Percentiles rank a stretch among this genome's conserved stretches.
Conservation (phyloP, 2,797 vertebrate genomes). For the Sebastes steindachneri region DNA sequence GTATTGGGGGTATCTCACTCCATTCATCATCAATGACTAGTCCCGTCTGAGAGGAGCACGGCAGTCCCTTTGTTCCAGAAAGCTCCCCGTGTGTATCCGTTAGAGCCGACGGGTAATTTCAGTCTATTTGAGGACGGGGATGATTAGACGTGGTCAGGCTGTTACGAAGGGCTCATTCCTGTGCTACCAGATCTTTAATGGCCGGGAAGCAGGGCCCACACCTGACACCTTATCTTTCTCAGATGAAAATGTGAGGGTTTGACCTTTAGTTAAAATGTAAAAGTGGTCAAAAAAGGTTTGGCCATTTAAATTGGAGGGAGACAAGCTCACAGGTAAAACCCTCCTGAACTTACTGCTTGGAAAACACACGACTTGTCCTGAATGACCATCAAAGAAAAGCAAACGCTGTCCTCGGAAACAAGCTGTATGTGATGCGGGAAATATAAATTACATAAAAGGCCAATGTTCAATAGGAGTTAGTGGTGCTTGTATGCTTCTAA, state of each 20-base stretch:
- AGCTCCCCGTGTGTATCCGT: conserved; percentile 35
- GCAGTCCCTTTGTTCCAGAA: conserved; percentile 53
- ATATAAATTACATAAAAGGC: background rate
- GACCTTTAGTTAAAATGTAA: conserved; percentile 71
- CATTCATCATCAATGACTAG: conserved; percentile 69
- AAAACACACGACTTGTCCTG: conserved; percentile 21
- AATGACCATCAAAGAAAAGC: background rate
- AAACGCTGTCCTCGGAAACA: conserved; percentile 1
- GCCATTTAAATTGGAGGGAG: conserved; percentile 48
- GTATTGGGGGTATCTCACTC: conserved; percentile 61
- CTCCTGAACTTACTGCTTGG: conserved; percentile 12
- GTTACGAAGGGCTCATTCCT: conserved; percentile 52
- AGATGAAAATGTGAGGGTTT: conserved; percentile 59
- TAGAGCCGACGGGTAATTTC: conserved; percentile 50
- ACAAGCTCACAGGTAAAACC: conserved; percentile 12
- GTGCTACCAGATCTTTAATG: conserved; percentile 62
- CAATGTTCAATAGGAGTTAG: background rate
- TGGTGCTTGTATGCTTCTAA: background rate
- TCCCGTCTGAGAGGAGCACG: conserved; percentile 38
- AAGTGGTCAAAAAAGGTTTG: conserved; percentile 55
- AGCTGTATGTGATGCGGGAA: background rate
- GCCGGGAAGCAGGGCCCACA: conserved; percentile 46
- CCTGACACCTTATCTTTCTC: conserved; percentile 43
- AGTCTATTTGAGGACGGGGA: conserved; percentile 47
- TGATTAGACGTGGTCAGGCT: conserved; percentile 57